Evolutionary conservation across 2,888 invertebrate species (phyloP).

Genomic region (Sepiola atlantica): DNA sequence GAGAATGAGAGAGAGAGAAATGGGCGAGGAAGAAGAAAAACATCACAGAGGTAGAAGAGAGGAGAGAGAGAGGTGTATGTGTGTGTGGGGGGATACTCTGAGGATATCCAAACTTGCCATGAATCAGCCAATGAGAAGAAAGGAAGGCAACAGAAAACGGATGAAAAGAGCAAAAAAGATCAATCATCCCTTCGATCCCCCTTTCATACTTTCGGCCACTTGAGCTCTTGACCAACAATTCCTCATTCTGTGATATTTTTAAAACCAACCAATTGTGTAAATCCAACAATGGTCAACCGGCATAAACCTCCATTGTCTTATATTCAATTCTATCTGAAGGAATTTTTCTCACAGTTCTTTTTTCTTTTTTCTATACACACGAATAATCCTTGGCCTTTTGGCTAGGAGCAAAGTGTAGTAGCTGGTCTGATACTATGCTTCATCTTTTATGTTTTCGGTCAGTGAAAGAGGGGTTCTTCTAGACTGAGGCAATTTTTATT

Average conservation of each 20-base stretch:
- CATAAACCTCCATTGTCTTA: not conserved
- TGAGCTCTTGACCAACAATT: not conserved
- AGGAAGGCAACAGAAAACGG: not conserved
- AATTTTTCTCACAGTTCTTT: too few relatives aligned
- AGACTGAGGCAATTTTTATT: too few relatives aligned
- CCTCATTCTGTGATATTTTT: conserved; percentile 11
- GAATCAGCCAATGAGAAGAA: not conserved
- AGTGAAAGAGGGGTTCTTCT: too few relatives aligned
- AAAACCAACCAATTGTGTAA: not conserved
- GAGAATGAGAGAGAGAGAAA: not conserved
- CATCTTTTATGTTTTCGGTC: too few relatives aligned
- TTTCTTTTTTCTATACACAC: too few relatives aligned
- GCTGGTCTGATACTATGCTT: too few relatives aligned
- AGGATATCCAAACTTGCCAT: not conserved
- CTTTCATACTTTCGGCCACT: not conserved
- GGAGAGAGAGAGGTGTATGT: too few relatives aligned
- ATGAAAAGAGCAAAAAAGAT: not conserved
- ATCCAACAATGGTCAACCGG: not conserved
- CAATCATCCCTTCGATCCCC: not conserved
- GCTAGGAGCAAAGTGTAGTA: too few relatives aligned
- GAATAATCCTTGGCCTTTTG: too few relatives aligned
- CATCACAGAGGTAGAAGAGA: not conserved
- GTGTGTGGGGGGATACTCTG: too few relatives aligned
- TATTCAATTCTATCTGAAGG: not conserved
- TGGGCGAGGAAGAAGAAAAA: not conserved